Evolutionary conservation across 2,888 invertebrate species (phyloP).

Genomic region (Seira musarum): DNA sequence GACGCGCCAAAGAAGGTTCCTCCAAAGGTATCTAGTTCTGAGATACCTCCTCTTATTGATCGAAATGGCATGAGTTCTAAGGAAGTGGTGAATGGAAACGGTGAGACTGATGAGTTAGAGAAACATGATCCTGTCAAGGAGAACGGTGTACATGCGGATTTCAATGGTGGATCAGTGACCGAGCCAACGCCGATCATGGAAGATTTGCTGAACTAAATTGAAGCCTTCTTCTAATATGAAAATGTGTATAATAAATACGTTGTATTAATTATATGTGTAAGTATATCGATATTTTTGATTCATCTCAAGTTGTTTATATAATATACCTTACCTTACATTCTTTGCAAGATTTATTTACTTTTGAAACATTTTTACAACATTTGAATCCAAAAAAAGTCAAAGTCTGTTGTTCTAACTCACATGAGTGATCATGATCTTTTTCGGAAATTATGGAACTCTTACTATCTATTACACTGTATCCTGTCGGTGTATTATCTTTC

Average conservation of each 20-base stretch:
- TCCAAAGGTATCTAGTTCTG: background rate
- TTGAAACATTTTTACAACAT: too few species aligned
- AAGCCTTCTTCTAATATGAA: background rate
- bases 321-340: too few species aligned
- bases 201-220: slow-evolving; percentile 21
- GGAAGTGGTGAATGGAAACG: slow-evolving; percentile 18
- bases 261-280: slow-evolving; percentile 14
- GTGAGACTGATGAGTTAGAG: slow-evolving; percentile 13
- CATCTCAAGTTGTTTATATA: too few species aligned
- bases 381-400: too few species aligned
- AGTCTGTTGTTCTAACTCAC: too few species aligned
- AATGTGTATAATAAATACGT: slow-evolving; percentile 10
- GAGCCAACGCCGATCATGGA: background rate
- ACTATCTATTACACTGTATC: too few species aligned
- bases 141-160: slow-evolving; percentile 30
- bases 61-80: slow-evolving; percentile 16
- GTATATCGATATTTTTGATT: background rate
- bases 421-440: too few species aligned
- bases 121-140: slow-evolving; percentile 39
- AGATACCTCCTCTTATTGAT: slow-evolving; percentile 14
- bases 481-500: background rate
- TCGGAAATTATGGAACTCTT: too few species aligned
- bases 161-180: background rate
- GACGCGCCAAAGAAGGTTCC: background rate
- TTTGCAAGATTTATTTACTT: too few species aligned